Percentiles rank a stretch among this genome's conserved stretches.
These are phyloP conservation scores for Frankliniella intonsa DNA, from an alignment of 2,888 invertebrate genomes.

Conservation along the genomic window DNA sequence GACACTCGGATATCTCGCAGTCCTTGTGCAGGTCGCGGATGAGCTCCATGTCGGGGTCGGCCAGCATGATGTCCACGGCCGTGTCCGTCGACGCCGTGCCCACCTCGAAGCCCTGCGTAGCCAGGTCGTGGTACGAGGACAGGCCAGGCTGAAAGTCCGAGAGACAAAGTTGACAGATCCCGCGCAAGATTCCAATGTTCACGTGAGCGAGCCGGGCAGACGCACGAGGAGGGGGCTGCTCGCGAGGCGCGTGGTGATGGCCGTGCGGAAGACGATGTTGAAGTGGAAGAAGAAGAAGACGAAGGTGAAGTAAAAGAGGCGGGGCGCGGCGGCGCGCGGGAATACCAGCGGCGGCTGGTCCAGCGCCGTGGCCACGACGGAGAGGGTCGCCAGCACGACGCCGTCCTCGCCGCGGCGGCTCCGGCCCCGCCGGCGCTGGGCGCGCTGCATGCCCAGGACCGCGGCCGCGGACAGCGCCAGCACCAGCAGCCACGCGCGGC, in stretches of 20 bases:
- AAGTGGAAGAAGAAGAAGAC: conserved; percentile 2
- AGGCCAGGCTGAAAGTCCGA: not conserved
- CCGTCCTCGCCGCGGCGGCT: not conserved
- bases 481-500: not conserved
- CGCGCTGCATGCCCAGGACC: not conserved
- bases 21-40: conserved; percentile 15
- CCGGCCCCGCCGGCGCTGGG: not conserved
- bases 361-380: not conserved
- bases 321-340: not conserved
- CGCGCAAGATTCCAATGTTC: not conserved
- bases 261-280: conserved; percentile 29
- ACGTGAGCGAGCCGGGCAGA: not conserved
- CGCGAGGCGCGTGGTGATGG: conserved; percentile 20
- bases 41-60: not conserved
- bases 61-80: not conserved
- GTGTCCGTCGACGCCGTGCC: not conserved
- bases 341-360: not conserved
- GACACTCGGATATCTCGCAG: not conserved
- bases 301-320: conserved; percentile 23
- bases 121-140: not conserved
- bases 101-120: not conserved
- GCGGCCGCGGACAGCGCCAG: not conserved
- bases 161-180: not conserved
- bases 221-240: not conserved
- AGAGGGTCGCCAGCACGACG: not conserved